A percentile compares a stretch with the other conserved stretches of the same genome.
Conservation (phyloP, 2,888 invertebrate species). For the Lepeophtheirus nordmannii region DNA sequence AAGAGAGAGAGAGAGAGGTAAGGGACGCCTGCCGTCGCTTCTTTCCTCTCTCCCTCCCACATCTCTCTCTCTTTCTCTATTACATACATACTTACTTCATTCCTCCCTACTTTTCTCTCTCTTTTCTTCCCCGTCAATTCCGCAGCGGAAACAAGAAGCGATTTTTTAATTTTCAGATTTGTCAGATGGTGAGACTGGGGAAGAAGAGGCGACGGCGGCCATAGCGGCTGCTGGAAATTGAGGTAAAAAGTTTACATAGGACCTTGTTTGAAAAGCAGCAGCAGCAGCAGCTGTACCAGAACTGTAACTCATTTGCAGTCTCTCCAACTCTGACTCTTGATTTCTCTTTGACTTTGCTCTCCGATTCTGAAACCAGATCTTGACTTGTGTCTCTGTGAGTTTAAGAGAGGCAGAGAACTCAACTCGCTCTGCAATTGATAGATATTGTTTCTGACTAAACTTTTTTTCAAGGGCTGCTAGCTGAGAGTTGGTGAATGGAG, state of each 20-base stretch:
- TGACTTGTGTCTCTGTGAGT: slow-evolving; percentile 59
- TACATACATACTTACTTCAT: not conserved
- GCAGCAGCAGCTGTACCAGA: slow-evolving; percentile 46
- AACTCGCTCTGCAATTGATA: slow-evolving; percentile 83
- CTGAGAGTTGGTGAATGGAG: slow-evolving; percentile 90
- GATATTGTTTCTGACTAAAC: slow-evolving; percentile 81
- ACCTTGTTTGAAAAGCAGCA: not conserved
- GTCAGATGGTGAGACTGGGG: not conserved
- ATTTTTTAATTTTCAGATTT: no score
- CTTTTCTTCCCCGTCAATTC: not conserved
- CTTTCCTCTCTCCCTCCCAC: not conserved
- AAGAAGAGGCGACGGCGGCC: not conserved
- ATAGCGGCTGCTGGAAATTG: not conserved
- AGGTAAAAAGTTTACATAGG: not conserved
- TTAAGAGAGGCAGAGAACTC: slow-evolving; percentile 79
- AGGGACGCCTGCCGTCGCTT: no score
- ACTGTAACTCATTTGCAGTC: slow-evolving; percentile 36
- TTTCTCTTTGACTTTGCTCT: slow-evolving; percentile 8
- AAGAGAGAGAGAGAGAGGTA: not conserved
- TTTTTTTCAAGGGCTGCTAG: slow-evolving; percentile 77
- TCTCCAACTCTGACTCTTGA: slow-evolving; percentile 12
- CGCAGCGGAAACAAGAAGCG: not conserved
- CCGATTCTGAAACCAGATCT: slow-evolving; percentile 16
- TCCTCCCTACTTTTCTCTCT: not conserved
- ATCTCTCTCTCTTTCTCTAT: not conserved